Base-by-base conservation (phyloP, 2,888 invertebrate species). In the Lottia gigantea region DNA sequence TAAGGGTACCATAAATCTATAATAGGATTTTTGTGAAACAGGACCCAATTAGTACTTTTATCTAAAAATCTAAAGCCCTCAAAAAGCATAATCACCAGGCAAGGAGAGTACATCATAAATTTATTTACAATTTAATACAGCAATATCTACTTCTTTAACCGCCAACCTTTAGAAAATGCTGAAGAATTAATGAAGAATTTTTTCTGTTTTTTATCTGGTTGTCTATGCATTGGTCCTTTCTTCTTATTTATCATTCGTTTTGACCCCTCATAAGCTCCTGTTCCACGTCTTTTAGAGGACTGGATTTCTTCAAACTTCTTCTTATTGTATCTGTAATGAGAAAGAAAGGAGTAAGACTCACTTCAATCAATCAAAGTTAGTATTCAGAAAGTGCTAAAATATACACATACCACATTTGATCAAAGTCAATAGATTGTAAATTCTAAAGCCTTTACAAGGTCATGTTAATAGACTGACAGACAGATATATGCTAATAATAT, bases 191-290 rank as follows among this genome's bases (percentile, higher is more conserved):
- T 23, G 14, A 55, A 55, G 23, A 55, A 55, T 14, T 55, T 55
- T 55, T 55, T 55, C 23, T 55, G 55, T 23, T 55, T 55, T 55
- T 55, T 55, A 23, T 55, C 55, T 0, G 55, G 55, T 23, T 55
- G 55, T 11, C 55, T 19, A 55, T 23, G 55, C 19, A 55, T 23
- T 23, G 55, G 55, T 23, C 55, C 55, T 66, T 75, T 77, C 70
- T 92, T 93, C 85, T 92, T 92, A 77, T 93, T 92, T 89, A 93
- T 94, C 73, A 94, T 91, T 82, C 92, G 93, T 89, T 93, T 93
- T 46, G 93, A 93, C 71, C 91, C 89, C 77, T 86, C 89, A 81
- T 91, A 90, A 6, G 94, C 94, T 78, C 93, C 93, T 79, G 93
- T 93, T 49, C 78, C 83, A 47, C 73, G 76, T 63, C 79, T 70